Evolutionary conservation across 2,113 vertebrate genomes (phyloP).

Genomic region (Poicephalus meyeri): DNA sequence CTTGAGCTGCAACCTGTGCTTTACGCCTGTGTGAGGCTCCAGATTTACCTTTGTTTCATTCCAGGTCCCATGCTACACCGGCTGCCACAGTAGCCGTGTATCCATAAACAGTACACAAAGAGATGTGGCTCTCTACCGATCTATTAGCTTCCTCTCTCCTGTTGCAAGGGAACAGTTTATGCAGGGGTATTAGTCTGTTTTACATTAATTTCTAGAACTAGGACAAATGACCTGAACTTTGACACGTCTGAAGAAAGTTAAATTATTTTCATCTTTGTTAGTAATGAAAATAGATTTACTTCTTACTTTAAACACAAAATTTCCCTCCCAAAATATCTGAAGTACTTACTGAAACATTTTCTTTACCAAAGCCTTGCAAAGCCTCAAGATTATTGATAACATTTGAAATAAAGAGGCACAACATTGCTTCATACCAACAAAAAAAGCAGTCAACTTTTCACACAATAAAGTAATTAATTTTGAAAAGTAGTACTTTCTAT

Average conservation of each 20-base stretch:
- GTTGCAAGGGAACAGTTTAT: not conserved
- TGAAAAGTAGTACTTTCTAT: not conserved
- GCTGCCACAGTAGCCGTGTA: not conserved
- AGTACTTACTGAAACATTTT: slow-evolving; percentile 21
- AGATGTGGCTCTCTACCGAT: not conserved
- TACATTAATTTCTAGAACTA: not conserved
- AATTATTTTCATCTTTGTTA: not conserved
- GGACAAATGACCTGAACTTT: not conserved
- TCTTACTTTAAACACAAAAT: not conserved
- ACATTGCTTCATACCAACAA: not conserved
- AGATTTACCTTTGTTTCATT: not conserved
- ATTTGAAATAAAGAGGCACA: not conserved
- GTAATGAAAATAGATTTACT: not conserved
- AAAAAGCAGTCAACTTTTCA: not conserved
- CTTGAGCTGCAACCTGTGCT: not conserved
- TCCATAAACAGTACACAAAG: not conserved
- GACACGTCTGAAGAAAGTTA: not conserved
- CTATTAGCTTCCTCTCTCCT: not conserved
- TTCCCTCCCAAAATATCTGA: slow-evolving; percentile 6
- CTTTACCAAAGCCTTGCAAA: slow-evolving; percentile 20
- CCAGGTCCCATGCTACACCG: not conserved
- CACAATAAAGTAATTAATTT: not conserved
- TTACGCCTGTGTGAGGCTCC: not conserved
- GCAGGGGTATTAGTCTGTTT: not conserved
- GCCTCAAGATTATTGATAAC: slow-evolving; percentile 9